Conservation (phyloP, 1,140 invertebrate genomes). For the Archegozetes longisetosus region DNA sequence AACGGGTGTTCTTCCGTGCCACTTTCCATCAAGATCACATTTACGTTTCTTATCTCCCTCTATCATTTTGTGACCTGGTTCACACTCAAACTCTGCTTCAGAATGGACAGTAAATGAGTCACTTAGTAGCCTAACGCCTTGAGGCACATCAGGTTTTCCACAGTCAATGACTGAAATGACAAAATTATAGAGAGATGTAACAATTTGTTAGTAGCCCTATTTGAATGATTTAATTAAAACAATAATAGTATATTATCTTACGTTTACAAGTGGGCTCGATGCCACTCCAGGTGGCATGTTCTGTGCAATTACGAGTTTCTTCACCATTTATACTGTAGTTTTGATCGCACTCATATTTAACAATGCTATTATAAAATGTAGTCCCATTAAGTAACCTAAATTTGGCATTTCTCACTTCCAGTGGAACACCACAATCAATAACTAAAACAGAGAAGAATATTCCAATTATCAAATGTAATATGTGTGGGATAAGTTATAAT, state of each 20-base stretch:
- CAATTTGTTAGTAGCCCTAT: not conserved
- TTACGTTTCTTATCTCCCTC: constrained; percentile 45
- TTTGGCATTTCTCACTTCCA: constrained; percentile 11
- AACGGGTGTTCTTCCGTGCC: constrained; percentile 55
- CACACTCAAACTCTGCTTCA: constrained; percentile 68
- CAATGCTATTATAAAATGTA: constrained; percentile 51
- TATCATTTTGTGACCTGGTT: constrained; percentile 55
- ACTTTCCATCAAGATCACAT: constrained; percentile 56
- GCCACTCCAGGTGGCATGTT: constrained; percentile 61
- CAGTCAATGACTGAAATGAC: constrained; percentile 58
- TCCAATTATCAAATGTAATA: not conserved
- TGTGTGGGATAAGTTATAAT: not conserved
- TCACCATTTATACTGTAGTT: constrained; percentile 65
- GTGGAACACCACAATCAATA: constrained; percentile 18
- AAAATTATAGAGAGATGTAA: not conserved
- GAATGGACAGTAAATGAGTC: constrained; percentile 73
- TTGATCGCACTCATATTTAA: constrained; percentile 52
- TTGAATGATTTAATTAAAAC: not conserved
- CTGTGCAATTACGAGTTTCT: constrained; percentile 45
- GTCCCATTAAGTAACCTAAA: constrained; percentile 34
- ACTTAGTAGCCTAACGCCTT: constrained; percentile 62
- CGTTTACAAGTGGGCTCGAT: constrained; percentile 24
- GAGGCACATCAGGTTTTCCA: constrained; percentile 63
- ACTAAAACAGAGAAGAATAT: constrained; percentile 4
- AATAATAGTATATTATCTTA: constrained; percentile 13